Percentiles rank a stretch among this genome's conserved stretches.
Conservation (phyloP, 2,113 vertebrate genomes). For the Mirza zaza region DNA sequence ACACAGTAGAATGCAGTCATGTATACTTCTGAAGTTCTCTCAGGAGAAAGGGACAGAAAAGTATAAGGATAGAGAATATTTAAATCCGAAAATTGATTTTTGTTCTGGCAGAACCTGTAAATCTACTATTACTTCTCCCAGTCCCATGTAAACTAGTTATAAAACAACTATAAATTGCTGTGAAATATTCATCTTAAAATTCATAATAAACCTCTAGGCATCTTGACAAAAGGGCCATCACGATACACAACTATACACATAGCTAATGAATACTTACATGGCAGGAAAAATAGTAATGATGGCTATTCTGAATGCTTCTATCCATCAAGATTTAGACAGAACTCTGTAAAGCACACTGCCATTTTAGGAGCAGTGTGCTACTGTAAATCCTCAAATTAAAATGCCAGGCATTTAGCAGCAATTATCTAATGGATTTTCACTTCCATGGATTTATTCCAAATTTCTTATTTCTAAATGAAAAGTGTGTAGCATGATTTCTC, state of each 20-base stretch:
- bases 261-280: not conserved
- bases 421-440: slow-evolving; percentile 60
- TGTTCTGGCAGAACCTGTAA: not conserved
- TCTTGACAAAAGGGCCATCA: not conserved
- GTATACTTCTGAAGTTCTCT: not conserved
- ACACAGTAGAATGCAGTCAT: not conserved
- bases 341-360: not conserved
- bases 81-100: not conserved
- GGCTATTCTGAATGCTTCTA: not conserved
- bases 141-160: not conserved
- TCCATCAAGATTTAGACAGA: not conserved
- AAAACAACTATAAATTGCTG: not conserved
- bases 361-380: not conserved
- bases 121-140: not conserved
- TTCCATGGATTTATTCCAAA: slow-evolving; percentile 31
- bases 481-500: not conserved
- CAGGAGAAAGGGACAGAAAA: not conserved
- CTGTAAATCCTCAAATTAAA: slow-evolving; percentile 25
- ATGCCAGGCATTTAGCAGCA: not conserved
- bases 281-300: not conserved
- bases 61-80: not conserved
- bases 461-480: slow-evolving; percentile 37
- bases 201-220: not conserved
- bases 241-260: not conserved
- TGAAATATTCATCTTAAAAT: slow-evolving; percentile 31